Evolutionary conservation across 1,140 invertebrate species (phyloP).

Genomic region (Drosophila ogumai): DNA sequence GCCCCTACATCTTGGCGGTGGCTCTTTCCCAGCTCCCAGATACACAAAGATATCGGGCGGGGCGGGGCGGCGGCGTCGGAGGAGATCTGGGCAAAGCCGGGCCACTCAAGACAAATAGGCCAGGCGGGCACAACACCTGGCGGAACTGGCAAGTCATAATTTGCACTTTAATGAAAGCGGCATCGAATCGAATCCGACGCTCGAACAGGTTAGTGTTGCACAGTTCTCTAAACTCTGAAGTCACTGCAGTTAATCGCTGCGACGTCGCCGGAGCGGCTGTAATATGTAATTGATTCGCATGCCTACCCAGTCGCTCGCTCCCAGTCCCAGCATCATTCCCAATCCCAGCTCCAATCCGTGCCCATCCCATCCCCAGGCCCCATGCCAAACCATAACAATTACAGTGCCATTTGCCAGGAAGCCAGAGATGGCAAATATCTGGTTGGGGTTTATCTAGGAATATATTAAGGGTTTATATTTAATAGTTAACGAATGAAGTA

Average conservation of each 20-base stretch:
- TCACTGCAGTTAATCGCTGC: constrained; percentile 80
- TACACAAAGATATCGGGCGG: neutral
- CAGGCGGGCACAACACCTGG: constrained; percentile 78
- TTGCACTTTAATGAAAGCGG: constrained; percentile 83
- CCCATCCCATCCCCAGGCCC: constrained; percentile 24
- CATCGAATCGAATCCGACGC: constrained; percentile 31
- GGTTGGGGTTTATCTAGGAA: neutral
- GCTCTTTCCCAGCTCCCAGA: constrained; percentile 17
- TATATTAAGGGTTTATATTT: too few species aligned
- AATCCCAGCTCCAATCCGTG: constrained; percentile 12
- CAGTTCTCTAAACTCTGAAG: constrained; percentile 71
- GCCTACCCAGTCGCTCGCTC: constrained; percentile 27
- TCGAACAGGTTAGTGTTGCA: constrained; percentile 70
- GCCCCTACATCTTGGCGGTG: constrained; percentile 12
- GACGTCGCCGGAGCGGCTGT: constrained; percentile 58
- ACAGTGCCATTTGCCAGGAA: constrained; percentile 50
- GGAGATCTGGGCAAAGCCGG: constrained; percentile 17
- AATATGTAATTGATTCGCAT: constrained; percentile 81
- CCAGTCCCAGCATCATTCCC: neutral
- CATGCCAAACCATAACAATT: constrained; percentile 77
- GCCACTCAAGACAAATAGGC: constrained; percentile 77
- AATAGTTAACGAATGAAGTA: neutral
- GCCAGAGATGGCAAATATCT: constrained; percentile 21
- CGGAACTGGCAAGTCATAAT: constrained; percentile 83
- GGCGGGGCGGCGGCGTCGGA: constrained; percentile 7